Percentiles rank a stretch among this genome's conserved stretches.
phyloP scores from a whole-genome alignment of 2,888 invertebrate species.

The Parascotia fuliginaria region DNA sequence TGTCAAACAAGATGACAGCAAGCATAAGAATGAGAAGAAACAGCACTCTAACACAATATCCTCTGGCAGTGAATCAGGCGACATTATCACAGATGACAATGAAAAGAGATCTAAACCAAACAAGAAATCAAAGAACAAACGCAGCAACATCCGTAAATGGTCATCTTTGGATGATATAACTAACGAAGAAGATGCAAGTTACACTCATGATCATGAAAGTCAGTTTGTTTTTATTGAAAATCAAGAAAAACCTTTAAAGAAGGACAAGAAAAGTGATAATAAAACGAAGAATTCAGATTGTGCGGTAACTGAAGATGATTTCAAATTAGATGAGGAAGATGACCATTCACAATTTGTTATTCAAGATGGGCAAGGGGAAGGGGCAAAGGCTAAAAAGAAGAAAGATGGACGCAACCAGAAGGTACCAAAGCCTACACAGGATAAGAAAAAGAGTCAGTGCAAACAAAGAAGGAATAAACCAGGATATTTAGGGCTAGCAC shows the following conservation, averaged over 20 bases:
- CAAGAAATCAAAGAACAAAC: slow-evolving; percentile 77
- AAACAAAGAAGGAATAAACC: slow-evolving; percentile 74
- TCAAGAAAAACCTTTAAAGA: slow-evolving; percentile 72
- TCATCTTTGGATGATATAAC: slow-evolving; percentile 85
- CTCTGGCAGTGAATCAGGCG: slow-evolving; percentile 82
- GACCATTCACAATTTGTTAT: slow-evolving; percentile 65
- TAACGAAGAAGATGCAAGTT: slow-evolving; percentile 69
- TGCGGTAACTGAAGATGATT: slow-evolving; percentile 59
- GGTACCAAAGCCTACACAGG: slow-evolving; percentile 64
- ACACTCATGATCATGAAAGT: slow-evolving; percentile 66
- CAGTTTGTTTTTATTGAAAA: slow-evolving; percentile 81
- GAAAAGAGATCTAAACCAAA: slow-evolving; percentile 71
- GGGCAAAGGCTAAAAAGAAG: slow-evolving; percentile 73
- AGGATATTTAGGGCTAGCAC: slow-evolving; percentile 74
- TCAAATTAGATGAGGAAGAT: slow-evolving; percentile 68
- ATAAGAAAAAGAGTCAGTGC: slow-evolving; percentile 80
- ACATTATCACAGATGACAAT: slow-evolving; percentile 73
- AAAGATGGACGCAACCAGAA: slow-evolving; percentile 77
- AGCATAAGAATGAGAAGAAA: slow-evolving; percentile 73
- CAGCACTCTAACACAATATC: slow-evolving; percentile 67
- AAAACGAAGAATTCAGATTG: slow-evolving; percentile 63
- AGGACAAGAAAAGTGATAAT: slow-evolving; percentile 67
- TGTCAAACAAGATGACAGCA: slow-evolving; percentile 64
- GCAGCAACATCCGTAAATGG: slow-evolving; percentile 84
- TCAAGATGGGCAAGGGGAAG: slow-evolving; percentile 69